Evolutionary conservation across 1,140 invertebrate species (phyloP).

Genomic region (Drosophila micromelanica): DNA sequence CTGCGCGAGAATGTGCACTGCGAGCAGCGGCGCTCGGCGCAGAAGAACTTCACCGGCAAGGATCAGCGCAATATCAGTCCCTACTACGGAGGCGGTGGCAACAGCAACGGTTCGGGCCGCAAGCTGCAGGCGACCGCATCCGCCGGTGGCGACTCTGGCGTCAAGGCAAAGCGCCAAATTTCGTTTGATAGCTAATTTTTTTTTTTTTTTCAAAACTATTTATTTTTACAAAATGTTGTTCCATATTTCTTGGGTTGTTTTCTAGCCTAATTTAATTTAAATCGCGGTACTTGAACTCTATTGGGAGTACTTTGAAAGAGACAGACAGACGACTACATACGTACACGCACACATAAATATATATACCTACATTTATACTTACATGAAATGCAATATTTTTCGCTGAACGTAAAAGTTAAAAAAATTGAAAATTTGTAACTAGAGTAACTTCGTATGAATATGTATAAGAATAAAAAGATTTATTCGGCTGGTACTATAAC

Average conservation of each 20-base stretch:
- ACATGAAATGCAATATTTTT: conserved; percentile 70
- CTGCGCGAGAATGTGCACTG: conserved; percentile 78
- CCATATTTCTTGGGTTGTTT: conserved; percentile 48
- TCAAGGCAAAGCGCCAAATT: conserved; percentile 79
- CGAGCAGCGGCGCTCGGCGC: conserved; percentile 68
- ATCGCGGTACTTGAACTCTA: conserved; percentile 14
- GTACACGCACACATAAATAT: conserved; percentile 15
- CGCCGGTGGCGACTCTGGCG: conserved; percentile 32
- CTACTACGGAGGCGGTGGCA: conserved; percentile 55
- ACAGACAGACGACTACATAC: conserved; percentile 16
- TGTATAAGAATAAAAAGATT: conserved; percentile 3
- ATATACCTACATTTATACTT: conserved; percentile 31
- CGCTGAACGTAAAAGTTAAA: conserved; percentile 58
- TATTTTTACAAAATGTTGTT: conserved; percentile 42
- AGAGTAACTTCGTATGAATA: conserved; percentile 19
- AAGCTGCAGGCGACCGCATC: conserved; percentile 42
- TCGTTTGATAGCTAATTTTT: conserved; percentile 73
- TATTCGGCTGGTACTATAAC: conserved; percentile 10
- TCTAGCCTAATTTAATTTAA: conserved; percentile 69
- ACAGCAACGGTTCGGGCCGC: conserved; percentile 50
- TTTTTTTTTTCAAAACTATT: conserved; percentile 26
- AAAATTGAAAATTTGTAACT: conserved; percentile 49
- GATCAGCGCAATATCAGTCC: conserved; percentile 77
- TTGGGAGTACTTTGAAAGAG: conserved; percentile 19
- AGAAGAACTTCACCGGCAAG: conserved; percentile 83